Conservation (phyloP, 2,113 vertebrate species). For the Lota lota region DNA sequence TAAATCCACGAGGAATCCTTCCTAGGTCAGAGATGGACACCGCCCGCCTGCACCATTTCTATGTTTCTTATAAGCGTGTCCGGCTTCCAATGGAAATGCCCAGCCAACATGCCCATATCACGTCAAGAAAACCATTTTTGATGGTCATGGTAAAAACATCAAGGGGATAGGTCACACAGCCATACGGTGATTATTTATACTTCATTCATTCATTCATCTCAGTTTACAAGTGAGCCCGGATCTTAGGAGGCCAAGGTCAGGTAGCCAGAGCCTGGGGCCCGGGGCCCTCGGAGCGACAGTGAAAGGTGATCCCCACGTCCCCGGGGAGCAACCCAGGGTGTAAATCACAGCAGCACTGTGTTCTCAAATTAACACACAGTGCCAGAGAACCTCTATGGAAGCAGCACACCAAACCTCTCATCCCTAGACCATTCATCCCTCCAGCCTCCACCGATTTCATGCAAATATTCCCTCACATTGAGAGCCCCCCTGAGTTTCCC, state of each 20-base stretch:
- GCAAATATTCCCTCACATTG: conserved; percentile 31
- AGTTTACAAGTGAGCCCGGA: conserved; percentile 21
- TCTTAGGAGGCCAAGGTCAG: conserved; percentile 43
- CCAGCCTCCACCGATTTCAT: not conserved
- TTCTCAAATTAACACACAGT: conserved; percentile 55
- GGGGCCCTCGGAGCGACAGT: conserved; percentile 34
- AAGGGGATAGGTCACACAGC: too few species aligned
- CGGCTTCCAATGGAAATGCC: conserved; percentile 25
- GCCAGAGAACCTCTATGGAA: conserved; percentile 57
- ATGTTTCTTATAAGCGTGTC: conserved; percentile 19
- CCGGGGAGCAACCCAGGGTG: conserved; percentile 42
- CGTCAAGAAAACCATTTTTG: not conserved
- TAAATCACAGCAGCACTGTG: conserved; percentile 48
- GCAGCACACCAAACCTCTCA: conserved; percentile 37
- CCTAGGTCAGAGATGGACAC: conserved; percentile 8
- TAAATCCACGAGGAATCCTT: conserved; percentile 24
- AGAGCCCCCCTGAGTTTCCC: not conserved
- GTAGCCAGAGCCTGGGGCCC: conserved; percentile 21
- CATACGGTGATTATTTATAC: too few species aligned
- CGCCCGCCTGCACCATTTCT: conserved; percentile 13
- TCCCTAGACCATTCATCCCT: conserved; percentile 26
- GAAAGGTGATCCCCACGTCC: conserved; percentile 50
- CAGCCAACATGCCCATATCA: not conserved
- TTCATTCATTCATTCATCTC: too few species aligned
- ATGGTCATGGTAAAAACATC: too few species aligned